Conservation (phyloP, 53 echinoderm and acorn worm genomes). For the Pentamera pediparva region DNA sequence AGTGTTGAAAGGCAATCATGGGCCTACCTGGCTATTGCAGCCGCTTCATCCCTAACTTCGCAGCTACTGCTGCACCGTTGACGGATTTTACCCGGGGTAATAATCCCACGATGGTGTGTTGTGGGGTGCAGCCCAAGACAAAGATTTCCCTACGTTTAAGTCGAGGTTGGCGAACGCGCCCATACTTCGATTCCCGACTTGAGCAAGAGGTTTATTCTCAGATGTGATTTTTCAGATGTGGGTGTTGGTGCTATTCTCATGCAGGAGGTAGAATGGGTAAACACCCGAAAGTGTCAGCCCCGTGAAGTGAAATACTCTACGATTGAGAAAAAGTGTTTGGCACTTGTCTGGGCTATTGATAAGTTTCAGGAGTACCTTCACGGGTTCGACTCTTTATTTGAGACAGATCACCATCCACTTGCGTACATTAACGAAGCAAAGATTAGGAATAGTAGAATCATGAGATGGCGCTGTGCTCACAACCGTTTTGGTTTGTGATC, state of each 20-base stretch:
- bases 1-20: constrained; percentile 26
- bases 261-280: constrained; percentile 6
- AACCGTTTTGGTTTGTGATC: constrained; percentile 1
- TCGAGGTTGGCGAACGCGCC: not conserved
- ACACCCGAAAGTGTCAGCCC: not conserved
- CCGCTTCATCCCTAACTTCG: constrained; percentile 44
- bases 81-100: constrained; percentile 40
- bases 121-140: constrained; percentile 5
- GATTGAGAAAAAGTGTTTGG: not conserved
- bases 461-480: constrained; percentile 1
- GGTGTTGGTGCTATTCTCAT: not conserved
- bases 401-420: too few species aligned
- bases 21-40: constrained; percentile 25
- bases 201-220: too few species aligned
- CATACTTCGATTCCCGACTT: constrained; percentile 2
- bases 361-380: not conserved
- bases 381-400: not conserved
- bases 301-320: not conserved
- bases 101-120: constrained; percentile 21
- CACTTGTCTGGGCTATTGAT: constrained; percentile 5
- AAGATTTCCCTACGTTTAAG: constrained; percentile 12
- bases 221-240: constrained; percentile 31
- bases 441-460: constrained; percentile 1
- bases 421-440: constrained; percentile 3
- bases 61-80: constrained; percentile 36